Evolutionary conservation across 2,888 invertebrate genomes (phyloP).

Genomic region (Zhengitettix transpicula): DNA sequence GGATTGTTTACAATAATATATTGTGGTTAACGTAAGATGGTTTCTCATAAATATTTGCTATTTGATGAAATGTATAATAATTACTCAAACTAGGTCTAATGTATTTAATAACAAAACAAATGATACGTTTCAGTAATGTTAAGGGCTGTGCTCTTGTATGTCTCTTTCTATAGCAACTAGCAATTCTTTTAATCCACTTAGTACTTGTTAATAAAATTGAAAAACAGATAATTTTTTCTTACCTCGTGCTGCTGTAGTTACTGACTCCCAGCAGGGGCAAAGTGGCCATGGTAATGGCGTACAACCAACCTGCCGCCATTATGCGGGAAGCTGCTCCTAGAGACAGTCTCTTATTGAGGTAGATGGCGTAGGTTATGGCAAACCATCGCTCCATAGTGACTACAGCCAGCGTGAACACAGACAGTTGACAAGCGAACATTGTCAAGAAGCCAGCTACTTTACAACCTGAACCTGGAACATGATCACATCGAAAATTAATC

Average conservation of each 20-base stretch:
- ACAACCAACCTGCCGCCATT: slow-evolving; percentile 64
- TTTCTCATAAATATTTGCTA: too few relatives aligned
- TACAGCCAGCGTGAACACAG: slow-evolving; percentile 71
- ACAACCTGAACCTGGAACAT: slow-evolving; percentile 49
- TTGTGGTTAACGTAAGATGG: too few relatives aligned
- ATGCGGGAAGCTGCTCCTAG: slow-evolving; percentile 53
- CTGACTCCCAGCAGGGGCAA: slow-evolving; percentile 70
- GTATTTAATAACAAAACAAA: too few relatives aligned
- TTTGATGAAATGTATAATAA: too few relatives aligned
- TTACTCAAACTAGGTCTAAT: too few relatives aligned
- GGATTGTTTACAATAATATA: too few relatives aligned
- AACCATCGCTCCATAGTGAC: slow-evolving; percentile 76
- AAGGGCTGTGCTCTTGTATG: too few relatives aligned
- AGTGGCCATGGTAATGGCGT: slow-evolving; percentile 57
- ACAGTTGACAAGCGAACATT: slow-evolving; percentile 72
- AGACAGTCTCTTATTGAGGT: slow-evolving; percentile 62
- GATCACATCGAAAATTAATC: too few relatives aligned
- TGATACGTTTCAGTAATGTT: too few relatives aligned
- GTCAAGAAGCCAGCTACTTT: slow-evolving; percentile 76
- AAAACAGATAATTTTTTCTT: slow-evolving; percentile 3
- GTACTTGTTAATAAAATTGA: too few relatives aligned
- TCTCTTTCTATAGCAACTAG: too few relatives aligned
- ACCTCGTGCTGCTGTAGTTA: slow-evolving; percentile 73
- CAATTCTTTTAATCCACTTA: too few relatives aligned
- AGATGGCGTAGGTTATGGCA: slow-evolving; percentile 68